Evolutionary conservation across 2,797 vertebrate genomes (phyloP), one percentile per base, ranked within the genome.

Genomic region (Streptopelia turtur): DNA sequence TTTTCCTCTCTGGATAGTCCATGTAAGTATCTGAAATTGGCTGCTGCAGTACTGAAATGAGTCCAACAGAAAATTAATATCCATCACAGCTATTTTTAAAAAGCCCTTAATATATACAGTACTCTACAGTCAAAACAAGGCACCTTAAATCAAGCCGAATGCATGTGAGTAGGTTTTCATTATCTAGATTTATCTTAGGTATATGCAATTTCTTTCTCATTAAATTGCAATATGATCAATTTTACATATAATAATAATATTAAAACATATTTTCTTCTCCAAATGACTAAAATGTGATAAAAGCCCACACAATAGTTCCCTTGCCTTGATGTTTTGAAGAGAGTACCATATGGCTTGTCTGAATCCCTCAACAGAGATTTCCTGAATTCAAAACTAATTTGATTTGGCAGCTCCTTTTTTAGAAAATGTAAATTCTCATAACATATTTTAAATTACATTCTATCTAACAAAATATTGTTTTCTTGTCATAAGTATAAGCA

Each of bases 271-370:
- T 95, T 95, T 84, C 85, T 81, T 93, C 91, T 80, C 72, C 91
- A 96, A 96, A 95, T 94, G 86, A 96, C 84, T 94, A 91, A 95
- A 96, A 94, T 85, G 85, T 96, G 92, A 82, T 93, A 88, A 89
- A 94, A 94, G 37, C 87, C 85, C 93, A 85, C 77, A 86, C 60
- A 91, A 75, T 81, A 87, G 74, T 88, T 90, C 21, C 25, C n/a
- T 90, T 90, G 92, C 56, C 74, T 90, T 90, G 84, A 74, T 86
- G 63, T 87, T 91, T 86, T 55, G 47, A 74, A 81, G 52, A 27
- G 49, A 90, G 13, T 39, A 92, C 81, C 90, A 92, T 91, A 92
- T 94, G 94, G 93, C 56, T 93, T 76, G 59, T 88, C 59, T 88
- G 60, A 91, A 90, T 87, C 64, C 27, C 56, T 80, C 81, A 93